A percentile compares a stretch with the other conserved stretches of the same genome.
phyloP scores from a whole-genome alignment of 2,888 invertebrate genomes.

The Tipula lateralis region DNA sequence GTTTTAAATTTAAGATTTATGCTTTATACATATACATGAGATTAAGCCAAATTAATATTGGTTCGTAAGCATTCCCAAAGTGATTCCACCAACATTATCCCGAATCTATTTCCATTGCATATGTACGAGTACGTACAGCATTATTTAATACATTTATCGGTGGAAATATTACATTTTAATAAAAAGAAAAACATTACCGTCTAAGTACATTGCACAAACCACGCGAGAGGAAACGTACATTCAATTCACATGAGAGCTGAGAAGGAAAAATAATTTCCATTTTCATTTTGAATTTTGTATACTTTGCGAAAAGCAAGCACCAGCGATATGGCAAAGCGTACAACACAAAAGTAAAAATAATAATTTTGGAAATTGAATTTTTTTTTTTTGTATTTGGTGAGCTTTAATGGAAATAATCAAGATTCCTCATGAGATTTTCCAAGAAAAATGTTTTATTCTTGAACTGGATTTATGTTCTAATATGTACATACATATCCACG shows the following conservation, averaged over 20 bases:
- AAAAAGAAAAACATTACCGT: not conserved
- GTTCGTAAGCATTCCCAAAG: no score
- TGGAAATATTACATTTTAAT: not conserved
- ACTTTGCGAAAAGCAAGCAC: not conserved
- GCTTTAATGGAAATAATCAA: not conserved
- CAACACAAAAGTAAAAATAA: not conserved
- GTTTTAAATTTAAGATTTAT: no score
- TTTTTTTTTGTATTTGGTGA: not conserved
- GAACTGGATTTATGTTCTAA: not conserved
- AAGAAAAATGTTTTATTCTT: not conserved
- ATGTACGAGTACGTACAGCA: no score
- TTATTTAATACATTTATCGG: no score
- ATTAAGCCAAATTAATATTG: no score
- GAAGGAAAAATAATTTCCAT: not conserved
- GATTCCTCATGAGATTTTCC: not conserved
- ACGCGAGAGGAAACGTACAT: not conserved
- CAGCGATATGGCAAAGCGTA: not conserved
- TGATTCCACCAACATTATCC: no score
- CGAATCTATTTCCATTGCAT: no score
- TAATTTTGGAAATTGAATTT: conserved; percentile 5
- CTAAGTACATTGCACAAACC: not conserved
- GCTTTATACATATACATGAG: no score
- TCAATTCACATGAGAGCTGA: not conserved
- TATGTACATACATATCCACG: not conserved
- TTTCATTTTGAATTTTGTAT: not conserved